Percentiles rank a stretch among this genome's conserved stretches.
Evolutionary conservation across 2,797 vertebrate species (phyloP).

Genomic region (Kryptopterus vitreolus): DNA sequence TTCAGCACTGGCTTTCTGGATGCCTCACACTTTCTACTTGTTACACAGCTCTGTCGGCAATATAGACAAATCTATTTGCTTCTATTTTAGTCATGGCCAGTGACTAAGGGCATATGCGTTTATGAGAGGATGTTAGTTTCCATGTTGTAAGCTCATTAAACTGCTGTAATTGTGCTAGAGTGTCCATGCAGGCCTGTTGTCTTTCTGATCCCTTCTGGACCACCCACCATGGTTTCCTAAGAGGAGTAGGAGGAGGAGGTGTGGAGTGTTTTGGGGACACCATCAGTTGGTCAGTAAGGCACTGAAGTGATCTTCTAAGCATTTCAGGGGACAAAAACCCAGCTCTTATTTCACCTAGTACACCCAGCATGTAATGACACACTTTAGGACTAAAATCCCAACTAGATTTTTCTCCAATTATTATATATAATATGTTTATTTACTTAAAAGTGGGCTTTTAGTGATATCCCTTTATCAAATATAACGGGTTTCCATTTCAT

Average conservation of each 20-base stretch:
- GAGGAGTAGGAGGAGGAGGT: neutral
- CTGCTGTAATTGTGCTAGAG: slow-evolving; percentile 23
- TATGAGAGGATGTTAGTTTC: slow-evolving; percentile 19
- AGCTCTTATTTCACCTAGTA: neutral
- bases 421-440: neutral
- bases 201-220: slow-evolving; percentile 39
- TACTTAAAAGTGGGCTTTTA: neutral
- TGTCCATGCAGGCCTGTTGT: slow-evolving; percentile 18
- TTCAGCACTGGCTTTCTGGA: neutral
- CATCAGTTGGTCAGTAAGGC: slow-evolving; percentile 58
- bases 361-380: slow-evolving; percentile 5
- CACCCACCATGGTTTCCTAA: slow-evolving; percentile 52
- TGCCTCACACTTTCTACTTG: neutral
- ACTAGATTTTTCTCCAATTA: neutral
- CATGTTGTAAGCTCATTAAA: slow-evolving; percentile 22
- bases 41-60: neutral
- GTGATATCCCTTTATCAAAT: neutral
- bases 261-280: slow-evolving; percentile 33
- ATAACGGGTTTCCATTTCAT: neutral
- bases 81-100: neutral
- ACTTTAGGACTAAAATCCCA: neutral
- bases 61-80: neutral
- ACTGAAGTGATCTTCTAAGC: neutral
- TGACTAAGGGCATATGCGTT: neutral
- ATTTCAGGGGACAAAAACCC: neutral